Evolutionary conservation across 2,888 invertebrate genomes (phyloP).

Genomic region (Spilarctia lutea): DNA sequence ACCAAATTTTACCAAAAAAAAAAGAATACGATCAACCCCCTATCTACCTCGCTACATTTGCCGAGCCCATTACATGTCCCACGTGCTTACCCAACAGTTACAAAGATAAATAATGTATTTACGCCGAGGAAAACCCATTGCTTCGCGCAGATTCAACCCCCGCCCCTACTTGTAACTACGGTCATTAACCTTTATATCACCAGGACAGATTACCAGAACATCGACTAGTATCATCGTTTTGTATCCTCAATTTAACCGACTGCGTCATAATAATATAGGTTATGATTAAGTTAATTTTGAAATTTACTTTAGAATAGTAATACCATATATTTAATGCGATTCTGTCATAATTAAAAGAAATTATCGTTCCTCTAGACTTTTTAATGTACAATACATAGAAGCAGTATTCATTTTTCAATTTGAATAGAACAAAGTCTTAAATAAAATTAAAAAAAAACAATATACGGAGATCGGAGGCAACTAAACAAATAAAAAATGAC

Average conservation of each 20-base stretch:
- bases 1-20: slow-evolving; percentile 13
- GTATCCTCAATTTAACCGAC: slow-evolving; percentile 28
- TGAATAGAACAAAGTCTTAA: background rate
- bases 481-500: no score
- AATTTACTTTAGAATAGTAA: no score
- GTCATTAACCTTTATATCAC: slow-evolving; percentile 51
- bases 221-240: slow-evolving; percentile 31
- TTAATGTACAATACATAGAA: no score
- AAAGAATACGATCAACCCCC: slow-evolving; percentile 28
- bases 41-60: slow-evolving; percentile 53
- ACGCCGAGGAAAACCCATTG: slow-evolving; percentile 48
- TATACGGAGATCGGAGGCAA: no score
- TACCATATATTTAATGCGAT: no score
- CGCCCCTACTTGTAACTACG: slow-evolving; percentile 43
- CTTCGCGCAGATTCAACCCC: slow-evolving; percentile 49
- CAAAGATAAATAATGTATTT: slow-evolving; percentile 52
- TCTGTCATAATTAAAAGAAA: no score
- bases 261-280: background rate
- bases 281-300: background rate
- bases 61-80: slow-evolving; percentile 46
- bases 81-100: slow-evolving; percentile 49
- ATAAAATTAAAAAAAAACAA: no score
- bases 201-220: slow-evolving; percentile 44
- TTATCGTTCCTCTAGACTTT: no score
- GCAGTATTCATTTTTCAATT: no score